Evolutionary conservation across 2,113 vertebrate species (phyloP), one percentile per base, ranked within the genome.

Genomic region (Arothron firmamentum): DNA sequence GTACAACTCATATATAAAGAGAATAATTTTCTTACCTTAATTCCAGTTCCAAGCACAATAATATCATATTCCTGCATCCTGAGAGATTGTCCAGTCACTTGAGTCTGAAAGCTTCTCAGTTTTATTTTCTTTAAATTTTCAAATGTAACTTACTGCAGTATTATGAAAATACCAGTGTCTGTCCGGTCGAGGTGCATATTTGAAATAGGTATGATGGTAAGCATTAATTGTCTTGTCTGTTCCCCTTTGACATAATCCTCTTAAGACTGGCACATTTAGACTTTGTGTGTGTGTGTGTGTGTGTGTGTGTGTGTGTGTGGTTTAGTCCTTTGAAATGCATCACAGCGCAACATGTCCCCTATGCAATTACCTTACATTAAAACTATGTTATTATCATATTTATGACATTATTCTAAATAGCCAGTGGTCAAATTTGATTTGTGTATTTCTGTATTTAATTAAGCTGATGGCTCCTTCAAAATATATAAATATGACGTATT

Each of bases 31-130:
- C 91, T 87, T 91, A 97, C 95, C 94, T 95, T 96, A 12, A 95
- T 91, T 81, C 94, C 94, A 56, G 95, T 96, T 77, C 95, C 95
- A 75, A 96, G 88, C 75, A 97, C 93, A 70, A 96, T 94, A 72
- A 97, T 84, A 82, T 97, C 95, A 92, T 94, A 96, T 66, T 96
- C 93, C 88, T 95, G 54, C 90, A 91, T 91, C 28, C 31, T 85
- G 8, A 52, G 23, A 15, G 18, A 17, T 13, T 28, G n/a, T 20
- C 12, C 15, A 12, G 25, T 28, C 25, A 28, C 25, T 7, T 28
- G 25, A 28, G 25, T 28, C 25, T 28, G 25, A 28, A 28, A 28
- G 25, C 25, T 5, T 28, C 25, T 5, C 25, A 28, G 25, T 28
- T 28, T 28, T 28, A 28, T 5, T 28, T 5, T 28, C 25, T 28